Percentiles rank a stretch among this genome's conserved stretches.
These are phyloP conservation scores for Heliocidaris tuberculata DNA, from an alignment of 35 echinoderm and acorn worm species.

Conservation along the genomic window DNA sequence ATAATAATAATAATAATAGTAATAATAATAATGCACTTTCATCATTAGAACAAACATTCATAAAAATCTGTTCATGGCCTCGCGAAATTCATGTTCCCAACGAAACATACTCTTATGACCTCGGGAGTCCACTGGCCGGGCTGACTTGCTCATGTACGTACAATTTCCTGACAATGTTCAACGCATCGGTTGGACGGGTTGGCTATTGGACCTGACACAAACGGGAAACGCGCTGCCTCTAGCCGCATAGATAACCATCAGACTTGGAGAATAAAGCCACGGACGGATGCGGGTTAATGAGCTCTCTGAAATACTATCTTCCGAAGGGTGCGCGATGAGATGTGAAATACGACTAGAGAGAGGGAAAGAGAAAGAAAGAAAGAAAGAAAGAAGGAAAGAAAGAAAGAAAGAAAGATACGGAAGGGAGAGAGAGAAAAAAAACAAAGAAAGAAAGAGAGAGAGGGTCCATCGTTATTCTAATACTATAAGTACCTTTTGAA, in stretches of 20 bases:
- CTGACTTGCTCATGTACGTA: background rate
- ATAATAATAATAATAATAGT: too few relatives aligned
- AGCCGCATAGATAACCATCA: slow-evolving; percentile 27
- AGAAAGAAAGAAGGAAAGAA: too few relatives aligned
- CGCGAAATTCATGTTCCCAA: background rate
- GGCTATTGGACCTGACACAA: slow-evolving; percentile 5
- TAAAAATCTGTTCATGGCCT: too few relatives aligned
- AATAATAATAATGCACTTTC: too few relatives aligned
- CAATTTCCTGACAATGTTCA: background rate
- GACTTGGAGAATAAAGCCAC: background rate
- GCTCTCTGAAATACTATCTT: slow-evolving; percentile 31
- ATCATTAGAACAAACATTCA: too few relatives aligned
- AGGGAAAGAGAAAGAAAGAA: background rate
- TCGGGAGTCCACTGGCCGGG: background rate
- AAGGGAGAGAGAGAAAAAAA: background rate
- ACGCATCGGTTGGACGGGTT: background rate
- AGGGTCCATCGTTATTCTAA: too few relatives aligned
- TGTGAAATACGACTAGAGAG: background rate
- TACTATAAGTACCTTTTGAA: too few relatives aligned
- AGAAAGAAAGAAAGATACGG: background rate
- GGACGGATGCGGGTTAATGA: background rate
- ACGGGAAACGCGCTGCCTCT: background rate
- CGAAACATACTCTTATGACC: background rate
- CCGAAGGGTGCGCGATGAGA: background rate
- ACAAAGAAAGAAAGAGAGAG: background rate